Percentiles rank a stretch among this genome's conserved stretches.
These are phyloP conservation scores for Diprion similis DNA, from an alignment of 1,140 invertebrate genomes.

Conservation along the genomic window DNA sequence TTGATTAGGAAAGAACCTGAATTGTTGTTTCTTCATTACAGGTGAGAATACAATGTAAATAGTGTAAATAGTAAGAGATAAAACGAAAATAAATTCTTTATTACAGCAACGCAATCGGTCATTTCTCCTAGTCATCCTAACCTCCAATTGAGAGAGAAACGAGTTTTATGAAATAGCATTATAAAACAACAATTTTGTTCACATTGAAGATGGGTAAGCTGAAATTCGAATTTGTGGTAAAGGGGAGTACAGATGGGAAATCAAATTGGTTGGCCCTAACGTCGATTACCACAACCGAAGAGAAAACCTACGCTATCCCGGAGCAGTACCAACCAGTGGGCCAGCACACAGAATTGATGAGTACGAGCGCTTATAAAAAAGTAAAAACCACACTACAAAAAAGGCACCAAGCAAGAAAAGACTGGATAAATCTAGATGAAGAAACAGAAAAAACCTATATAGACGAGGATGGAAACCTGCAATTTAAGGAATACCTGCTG, in stretches of 20 bases:
- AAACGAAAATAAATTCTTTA: too few species aligned
- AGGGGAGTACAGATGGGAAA: conserved; percentile 39
- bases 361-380: conserved; percentile 37
- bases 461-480: too few species aligned
- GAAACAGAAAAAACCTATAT: conserved; percentile 13
- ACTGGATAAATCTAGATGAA: conserved; percentile 34
- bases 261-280: conserved; percentile 41
- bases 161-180: conserved; percentile 17
- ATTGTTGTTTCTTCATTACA: too few species aligned
- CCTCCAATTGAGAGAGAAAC: background rate
- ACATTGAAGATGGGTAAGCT: conserved; percentile 40
- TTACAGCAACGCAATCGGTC: too few species aligned
- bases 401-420: conserved; percentile 44
- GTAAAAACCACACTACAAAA: conserved; percentile 42
- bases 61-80: too few species aligned
- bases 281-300: conserved; percentile 39
- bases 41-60: too few species aligned
- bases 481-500: too few species aligned
- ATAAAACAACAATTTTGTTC: conserved; percentile 31
- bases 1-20: too few species aligned
- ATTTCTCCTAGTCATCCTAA: too few species aligned
- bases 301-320: conserved; percentile 34
- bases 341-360: conserved; percentile 15
- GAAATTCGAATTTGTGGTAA: conserved; percentile 42
- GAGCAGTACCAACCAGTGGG: conserved; percentile 32